Percentiles rank a stretch among this genome's conserved stretches.
Conservation (phyloP, 2,113 vertebrate species). For the Mungos mungo region DNA sequence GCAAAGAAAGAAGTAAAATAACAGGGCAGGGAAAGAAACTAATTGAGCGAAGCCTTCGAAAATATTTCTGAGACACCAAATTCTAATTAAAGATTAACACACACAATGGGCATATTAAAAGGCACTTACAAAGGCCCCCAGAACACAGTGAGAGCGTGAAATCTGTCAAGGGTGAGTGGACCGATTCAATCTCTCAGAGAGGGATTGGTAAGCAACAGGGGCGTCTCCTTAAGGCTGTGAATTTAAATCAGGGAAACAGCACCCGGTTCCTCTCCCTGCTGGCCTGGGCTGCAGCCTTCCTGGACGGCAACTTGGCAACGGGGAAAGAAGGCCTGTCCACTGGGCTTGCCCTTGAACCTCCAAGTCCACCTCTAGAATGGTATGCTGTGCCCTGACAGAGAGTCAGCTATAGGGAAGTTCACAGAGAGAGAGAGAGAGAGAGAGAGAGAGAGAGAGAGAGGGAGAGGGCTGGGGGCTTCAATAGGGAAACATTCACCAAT, state of each 20-base stretch:
- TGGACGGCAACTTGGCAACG: not conserved
- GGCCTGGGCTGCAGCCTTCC: not conserved
- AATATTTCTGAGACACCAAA: constrained; percentile 67
- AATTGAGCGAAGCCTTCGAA: constrained; percentile 62
- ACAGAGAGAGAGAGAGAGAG: not conserved
- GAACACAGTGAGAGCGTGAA: constrained; percentile 21
- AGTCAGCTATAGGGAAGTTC: not conserved
- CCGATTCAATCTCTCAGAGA: not conserved
- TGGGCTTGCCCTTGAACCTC: not conserved
- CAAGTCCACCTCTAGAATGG: not conserved
- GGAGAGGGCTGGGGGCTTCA: not conserved
- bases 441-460: too few species aligned
- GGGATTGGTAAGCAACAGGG: not conserved
- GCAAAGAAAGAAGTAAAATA: constrained; percentile 52
- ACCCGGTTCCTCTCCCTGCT: not conserved
- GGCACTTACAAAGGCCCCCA: constrained; percentile 60
- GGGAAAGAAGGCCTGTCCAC: not conserved
- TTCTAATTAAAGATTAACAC: constrained; percentile 73
- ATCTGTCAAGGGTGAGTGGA: constrained; percentile 10
- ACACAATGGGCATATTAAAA: constrained; percentile 67
- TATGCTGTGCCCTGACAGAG: not conserved
- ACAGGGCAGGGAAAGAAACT: constrained; percentile 46
- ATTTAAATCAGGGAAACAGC: constrained; percentile 21
- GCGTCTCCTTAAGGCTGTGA: not conserved
- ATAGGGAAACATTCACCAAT: not conserved